Conservation (phyloP, 2,797 vertebrate species). For the Chaenodraco wilsoni region DNA sequence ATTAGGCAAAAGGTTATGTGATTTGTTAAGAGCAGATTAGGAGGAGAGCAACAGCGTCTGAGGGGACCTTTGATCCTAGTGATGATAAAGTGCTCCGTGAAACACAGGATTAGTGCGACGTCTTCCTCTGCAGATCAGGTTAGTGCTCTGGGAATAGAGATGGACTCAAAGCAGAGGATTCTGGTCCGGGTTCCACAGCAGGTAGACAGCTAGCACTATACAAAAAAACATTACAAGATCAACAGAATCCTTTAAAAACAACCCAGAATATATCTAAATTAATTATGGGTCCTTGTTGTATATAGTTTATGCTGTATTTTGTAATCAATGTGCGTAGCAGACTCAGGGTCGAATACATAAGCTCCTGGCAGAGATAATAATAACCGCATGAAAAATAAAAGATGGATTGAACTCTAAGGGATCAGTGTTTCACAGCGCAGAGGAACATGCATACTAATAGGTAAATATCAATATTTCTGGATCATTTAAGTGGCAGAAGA, state of each 20-base stretch:
- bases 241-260: no score
- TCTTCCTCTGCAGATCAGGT: constrained; percentile 30
- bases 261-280: no score
- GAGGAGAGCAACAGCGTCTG: neutral
- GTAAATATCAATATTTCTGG: constrained; percentile 19
- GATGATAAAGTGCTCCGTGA: constrained; percentile 47
- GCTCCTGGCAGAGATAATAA: neutral
- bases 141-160: constrained; percentile 43
- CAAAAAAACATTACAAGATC: no score
- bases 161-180: constrained; percentile 18
- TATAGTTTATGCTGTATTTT: no score
- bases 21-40: constrained; percentile 48
- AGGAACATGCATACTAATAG: neutral
- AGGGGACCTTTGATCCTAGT: constrained; percentile 32
- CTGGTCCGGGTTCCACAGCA: constrained; percentile 5
- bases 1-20: constrained; percentile 49
- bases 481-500: constrained; percentile 16
- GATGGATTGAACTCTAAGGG: neutral
- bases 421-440: neutral
- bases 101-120: constrained; percentile 38
- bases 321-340: no score
- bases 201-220: no score
- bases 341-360: no score
- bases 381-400: neutral
- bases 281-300: no score